phyloP scores from a whole-genome alignment of 2,113 vertebrate species.

The Steatornis caripensis region DNA sequence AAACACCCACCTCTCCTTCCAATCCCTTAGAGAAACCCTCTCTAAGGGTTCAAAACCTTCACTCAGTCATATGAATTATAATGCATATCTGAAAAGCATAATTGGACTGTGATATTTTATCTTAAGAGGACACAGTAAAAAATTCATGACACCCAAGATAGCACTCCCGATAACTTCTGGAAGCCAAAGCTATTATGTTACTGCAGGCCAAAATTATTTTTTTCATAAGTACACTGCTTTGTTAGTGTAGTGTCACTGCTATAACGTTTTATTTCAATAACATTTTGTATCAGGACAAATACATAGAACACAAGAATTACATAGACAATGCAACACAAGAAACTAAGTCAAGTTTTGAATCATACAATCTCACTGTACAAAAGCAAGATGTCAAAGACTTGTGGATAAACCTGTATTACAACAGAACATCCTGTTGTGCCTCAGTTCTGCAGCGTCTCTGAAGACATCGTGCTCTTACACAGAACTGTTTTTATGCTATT shows the following conservation, averaged over 20 bases:
- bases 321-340: neutral
- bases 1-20: neutral
- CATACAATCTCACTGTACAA: neutral
- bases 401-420: neutral
- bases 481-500: neutral
- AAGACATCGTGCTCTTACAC: neutral
- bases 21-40: neutral
- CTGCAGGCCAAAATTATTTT: neutral
- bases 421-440: neutral
- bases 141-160: neutral
- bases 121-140: neutral
- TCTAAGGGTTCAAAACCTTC: neutral
- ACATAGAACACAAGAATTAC: neutral
- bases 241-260: neutral
- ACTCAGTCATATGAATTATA: neutral
- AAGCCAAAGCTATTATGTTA: neutral
- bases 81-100: neutral
- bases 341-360: neutral
- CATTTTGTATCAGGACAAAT: neutral
- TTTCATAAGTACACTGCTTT: neutral
- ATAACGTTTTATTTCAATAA: neutral
- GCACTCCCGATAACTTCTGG: neutral
- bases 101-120: neutral
- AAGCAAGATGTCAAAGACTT: neutral
- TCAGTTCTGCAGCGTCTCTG: neutral